These are phyloP conservation scores for Drosophila lacicola DNA, from an alignment of 2,888 invertebrate genomes.

Conservation along the genomic window DNA sequence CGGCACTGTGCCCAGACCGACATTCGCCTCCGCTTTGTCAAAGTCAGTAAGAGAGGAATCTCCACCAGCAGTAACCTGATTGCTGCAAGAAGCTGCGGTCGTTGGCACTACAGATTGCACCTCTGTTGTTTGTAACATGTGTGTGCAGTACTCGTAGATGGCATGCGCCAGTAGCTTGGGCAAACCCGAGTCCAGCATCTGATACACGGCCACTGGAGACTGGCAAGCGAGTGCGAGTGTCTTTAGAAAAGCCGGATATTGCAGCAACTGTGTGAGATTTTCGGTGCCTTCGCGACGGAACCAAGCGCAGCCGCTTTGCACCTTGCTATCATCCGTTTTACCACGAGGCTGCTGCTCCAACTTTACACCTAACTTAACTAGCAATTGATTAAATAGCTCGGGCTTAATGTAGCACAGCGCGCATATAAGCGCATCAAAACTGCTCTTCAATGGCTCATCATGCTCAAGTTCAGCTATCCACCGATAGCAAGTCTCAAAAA, in stretches of 20 bases:
- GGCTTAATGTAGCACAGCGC: constrained; percentile 94
- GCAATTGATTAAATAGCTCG: constrained; percentile 90
- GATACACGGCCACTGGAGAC: constrained; percentile 91
- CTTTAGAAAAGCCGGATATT: constrained; percentile 89
- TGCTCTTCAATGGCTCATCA: constrained; percentile 91
- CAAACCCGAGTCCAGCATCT: constrained; percentile 91
- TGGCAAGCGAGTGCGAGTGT: constrained; percentile 92
- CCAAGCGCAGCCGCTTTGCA: constrained; percentile 86
- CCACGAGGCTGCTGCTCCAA: constrained; percentile 84
- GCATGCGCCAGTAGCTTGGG: constrained; percentile 88
- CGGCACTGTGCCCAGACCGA: constrained; percentile 64
- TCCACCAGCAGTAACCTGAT: constrained; percentile 36
- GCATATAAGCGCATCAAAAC: constrained; percentile 94
- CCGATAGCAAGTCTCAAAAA: constrained; percentile 91
- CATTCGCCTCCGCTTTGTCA: constrained; percentile 64
- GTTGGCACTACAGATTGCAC: constrained; percentile 6
- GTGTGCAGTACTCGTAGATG: constrained; percentile 86
- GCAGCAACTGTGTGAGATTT: constrained; percentile 86
- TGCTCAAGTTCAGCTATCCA: constrained; percentile 91
- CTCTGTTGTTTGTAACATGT: constrained; percentile 68
- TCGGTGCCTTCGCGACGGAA: constrained; percentile 87
- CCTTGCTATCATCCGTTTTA: constrained; percentile 90
- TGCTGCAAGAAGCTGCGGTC: constrained; percentile 51
- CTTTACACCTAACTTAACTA: constrained; percentile 90
- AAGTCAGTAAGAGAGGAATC: constrained; percentile 62